Conservation (phyloP, 2,888 invertebrate genomes). For the Amorpha juglandis region DNA sequence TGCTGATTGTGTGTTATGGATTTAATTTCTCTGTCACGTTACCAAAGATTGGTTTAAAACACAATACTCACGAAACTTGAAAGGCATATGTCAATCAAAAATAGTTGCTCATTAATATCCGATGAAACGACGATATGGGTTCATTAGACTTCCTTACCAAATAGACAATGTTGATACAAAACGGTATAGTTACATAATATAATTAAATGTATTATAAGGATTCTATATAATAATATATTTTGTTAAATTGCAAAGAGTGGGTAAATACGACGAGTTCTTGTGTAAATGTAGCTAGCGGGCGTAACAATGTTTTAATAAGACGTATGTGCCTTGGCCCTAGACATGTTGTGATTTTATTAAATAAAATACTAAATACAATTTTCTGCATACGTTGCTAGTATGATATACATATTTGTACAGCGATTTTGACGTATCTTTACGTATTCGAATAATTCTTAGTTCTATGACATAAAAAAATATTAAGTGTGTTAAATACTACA, state of each 20-base stretch:
- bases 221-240: constrained; percentile 26
- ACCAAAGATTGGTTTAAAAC: constrained; percentile 41
- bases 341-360: constrained; percentile 71
- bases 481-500: constrained; percentile 4
- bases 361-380: constrained; percentile 44
- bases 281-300: constrained; percentile 57
- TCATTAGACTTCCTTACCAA: constrained; percentile 16
- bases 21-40: constrained; percentile 13
- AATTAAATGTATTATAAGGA: constrained; percentile 37
- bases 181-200: constrained; percentile 31
- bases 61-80: constrained; percentile 35
- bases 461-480: constrained; percentile 27
- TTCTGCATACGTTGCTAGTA: constrained; percentile 41
- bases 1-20: constrained; percentile 12
- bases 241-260: constrained; percentile 25
- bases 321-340: constrained; percentile 79
- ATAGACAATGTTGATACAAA: constrained; percentile 22
- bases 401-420: constrained; percentile 48
- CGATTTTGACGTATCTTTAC: constrained; percentile 46
- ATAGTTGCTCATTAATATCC: neutral
- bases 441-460: constrained; percentile 37
- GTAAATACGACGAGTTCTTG: constrained; percentile 31
- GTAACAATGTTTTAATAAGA: constrained; percentile 61
- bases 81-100: constrained; percentile 26
- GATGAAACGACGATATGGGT: neutral